Percentiles rank a stretch among this genome's conserved stretches.
Conservation (phyloP, 2,888 invertebrate genomes). For the Megaustenia siamemsis region DNA sequence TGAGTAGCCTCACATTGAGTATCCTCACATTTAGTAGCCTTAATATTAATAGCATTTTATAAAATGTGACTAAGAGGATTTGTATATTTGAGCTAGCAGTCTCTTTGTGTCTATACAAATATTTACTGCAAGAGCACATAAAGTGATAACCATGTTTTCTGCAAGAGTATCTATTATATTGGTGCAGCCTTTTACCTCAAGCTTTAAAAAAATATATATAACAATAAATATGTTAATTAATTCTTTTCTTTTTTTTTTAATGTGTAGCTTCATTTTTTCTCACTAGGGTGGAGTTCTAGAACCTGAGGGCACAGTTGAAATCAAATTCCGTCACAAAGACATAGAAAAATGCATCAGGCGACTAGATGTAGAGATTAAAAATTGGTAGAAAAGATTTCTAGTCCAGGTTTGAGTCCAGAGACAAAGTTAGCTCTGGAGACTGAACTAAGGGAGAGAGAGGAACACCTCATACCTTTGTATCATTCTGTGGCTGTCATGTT, state of each 20-base stretch:
- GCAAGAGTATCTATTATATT: neutral
- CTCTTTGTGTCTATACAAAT: too few species aligned
- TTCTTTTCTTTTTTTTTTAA: neutral
- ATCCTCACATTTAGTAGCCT: too few species aligned
- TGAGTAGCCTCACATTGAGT: too few species aligned
- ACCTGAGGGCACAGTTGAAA: slow-evolving; percentile 97
- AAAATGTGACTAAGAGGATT: too few species aligned
- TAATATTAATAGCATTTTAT: too few species aligned
- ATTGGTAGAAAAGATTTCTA: slow-evolving; percentile 87
- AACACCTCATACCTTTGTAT: slow-evolving; percentile 85
- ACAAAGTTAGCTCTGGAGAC: slow-evolving; percentile 84
- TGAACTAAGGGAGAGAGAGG: slow-evolving; percentile 87
- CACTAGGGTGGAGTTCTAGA: slow-evolving; percentile 95
- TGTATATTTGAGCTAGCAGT: too few species aligned
- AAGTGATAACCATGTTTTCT: too few species aligned
- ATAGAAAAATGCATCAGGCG: slow-evolving; percentile 93
- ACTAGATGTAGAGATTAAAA: slow-evolving; percentile 79
- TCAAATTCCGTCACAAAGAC: slow-evolving; percentile 96
- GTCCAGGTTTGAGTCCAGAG: slow-evolving; percentile 84
- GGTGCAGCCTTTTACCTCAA: neutral
- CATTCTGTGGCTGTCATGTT: slow-evolving; percentile 92
- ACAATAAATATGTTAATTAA: too few species aligned
- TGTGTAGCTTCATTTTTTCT: slow-evolving; percentile 1
- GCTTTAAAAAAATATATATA: neutral
- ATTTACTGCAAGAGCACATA: too few species aligned